Conservation (phyloP, 2,888 invertebrate species). For the Germaria angustata region DNA sequence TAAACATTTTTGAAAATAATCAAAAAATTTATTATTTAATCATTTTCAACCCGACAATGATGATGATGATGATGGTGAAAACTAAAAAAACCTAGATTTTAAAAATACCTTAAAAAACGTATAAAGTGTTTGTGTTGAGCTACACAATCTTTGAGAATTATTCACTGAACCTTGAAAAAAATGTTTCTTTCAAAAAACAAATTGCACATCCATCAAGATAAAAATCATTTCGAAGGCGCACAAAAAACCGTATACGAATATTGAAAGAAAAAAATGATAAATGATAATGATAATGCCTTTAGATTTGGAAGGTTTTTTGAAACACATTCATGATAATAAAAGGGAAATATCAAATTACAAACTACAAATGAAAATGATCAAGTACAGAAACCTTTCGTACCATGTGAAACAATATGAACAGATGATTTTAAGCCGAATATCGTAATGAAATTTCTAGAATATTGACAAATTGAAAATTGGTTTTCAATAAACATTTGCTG, state of each 20-base stretch:
- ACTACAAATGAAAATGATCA: neutral
- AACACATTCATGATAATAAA: constrained; percentile 26
- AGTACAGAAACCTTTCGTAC: neutral
- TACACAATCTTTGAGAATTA: neutral
- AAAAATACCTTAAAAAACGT: neutral
- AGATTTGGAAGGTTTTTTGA: constrained; percentile 17
- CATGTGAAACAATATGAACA: neutral
- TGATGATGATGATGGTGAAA: neutral
- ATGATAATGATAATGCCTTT: constrained; percentile 12
- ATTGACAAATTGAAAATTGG: neutral
- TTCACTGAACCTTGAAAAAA: constrained; percentile 41
- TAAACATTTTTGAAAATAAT: neutral
- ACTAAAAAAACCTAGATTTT: neutral
- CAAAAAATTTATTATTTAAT: neutral
- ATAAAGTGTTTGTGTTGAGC: neutral
- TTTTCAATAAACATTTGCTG: neutral
- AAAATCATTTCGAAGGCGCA: constrained; percentile 25
- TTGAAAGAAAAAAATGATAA: neutral
- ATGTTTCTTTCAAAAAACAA: neutral
- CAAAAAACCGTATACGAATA: neutral
- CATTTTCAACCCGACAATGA: neutral
- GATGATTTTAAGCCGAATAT: neutral
- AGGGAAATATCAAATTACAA: constrained; percentile 53
- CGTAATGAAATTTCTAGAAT: neutral
- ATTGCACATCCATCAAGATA: constrained; percentile 55